Evolutionary conservation across 2,113 vertebrate genomes (phyloP).

Genomic region (Panthera tigris): DNA sequence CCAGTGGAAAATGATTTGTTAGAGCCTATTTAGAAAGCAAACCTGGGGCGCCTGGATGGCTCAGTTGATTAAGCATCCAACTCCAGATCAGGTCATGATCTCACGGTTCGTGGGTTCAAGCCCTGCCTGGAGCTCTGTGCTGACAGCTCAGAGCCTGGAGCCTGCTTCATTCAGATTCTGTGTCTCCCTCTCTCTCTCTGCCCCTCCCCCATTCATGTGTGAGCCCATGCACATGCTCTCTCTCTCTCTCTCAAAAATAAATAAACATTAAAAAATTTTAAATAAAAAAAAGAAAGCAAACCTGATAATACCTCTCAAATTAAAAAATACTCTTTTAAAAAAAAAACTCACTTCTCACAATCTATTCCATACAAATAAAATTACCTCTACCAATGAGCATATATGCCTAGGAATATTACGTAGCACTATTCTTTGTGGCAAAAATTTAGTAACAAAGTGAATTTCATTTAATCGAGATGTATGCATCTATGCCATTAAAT

Average conservation of each 20-base stretch:
- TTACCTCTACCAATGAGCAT: not conserved
- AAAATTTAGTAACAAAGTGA: not conserved
- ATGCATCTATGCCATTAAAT: not conserved
- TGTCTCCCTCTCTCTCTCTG: no score
- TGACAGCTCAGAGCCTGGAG: no score
- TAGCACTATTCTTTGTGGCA: not conserved
- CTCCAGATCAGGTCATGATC: no score
- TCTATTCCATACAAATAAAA: not conserved
- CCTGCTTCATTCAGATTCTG: no score
- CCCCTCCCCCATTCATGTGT: no score
- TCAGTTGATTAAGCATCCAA: no score
- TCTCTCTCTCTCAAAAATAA: not conserved
- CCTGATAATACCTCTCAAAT: slow-evolving; percentile 20
- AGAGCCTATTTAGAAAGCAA: not conserved
- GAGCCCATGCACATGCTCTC: no score
- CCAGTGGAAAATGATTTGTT: not conserved
- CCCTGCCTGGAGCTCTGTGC: no score
- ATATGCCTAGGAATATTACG: not conserved
- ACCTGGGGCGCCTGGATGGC: no score
- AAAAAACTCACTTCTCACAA: not conserved
- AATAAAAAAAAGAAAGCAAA: not conserved
- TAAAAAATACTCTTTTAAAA: not conserved
- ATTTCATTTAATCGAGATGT: not conserved
- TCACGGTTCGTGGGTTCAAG: no score
- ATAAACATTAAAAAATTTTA: not conserved